Percentiles rank a stretch among this genome's conserved stretches.
phyloP scores from a whole-genome alignment of 2,888 invertebrate genomes.

The Eupsilia transversa region DNA sequence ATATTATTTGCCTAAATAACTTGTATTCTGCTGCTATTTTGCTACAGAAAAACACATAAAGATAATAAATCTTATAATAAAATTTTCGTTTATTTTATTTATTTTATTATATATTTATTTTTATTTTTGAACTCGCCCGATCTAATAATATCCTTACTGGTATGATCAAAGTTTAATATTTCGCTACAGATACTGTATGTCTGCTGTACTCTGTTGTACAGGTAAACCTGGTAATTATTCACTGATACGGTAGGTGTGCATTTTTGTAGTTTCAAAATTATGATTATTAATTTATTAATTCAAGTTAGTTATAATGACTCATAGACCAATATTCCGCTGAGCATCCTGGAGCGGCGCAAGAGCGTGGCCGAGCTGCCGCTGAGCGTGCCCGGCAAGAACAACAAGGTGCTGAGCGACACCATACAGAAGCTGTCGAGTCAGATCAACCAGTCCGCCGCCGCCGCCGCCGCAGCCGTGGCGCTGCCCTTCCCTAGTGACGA shows the following conservation, averaged over 20 bases:
- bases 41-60: no score
- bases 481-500: constrained; percentile 82
- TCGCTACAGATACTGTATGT: neutral
- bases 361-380: constrained; percentile 85
- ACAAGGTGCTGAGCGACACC: constrained; percentile 91
- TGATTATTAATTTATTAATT: no score
- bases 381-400: constrained; percentile 87
- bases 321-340: no score
- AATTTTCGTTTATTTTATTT: no score
- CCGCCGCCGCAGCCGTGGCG: constrained; percentile 80
- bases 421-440: constrained; percentile 91
- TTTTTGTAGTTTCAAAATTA: no score
- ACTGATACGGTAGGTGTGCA: neutral
- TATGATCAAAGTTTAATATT: no score
- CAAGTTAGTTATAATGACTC: no score
- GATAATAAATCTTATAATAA: no score
- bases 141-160: no score
- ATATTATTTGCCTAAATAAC: constrained; percentile 18
- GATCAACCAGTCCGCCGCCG: constrained; percentile 85
- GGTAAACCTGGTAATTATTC: neutral
- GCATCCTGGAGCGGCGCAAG: constrained; percentile 83
- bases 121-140: no score
- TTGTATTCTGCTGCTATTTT: constrained; percentile 17
- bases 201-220: no score
- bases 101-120: no score